Evolutionary conservation across 2,888 invertebrate species (phyloP).

Genomic region (Charanyca ferruginea): DNA sequence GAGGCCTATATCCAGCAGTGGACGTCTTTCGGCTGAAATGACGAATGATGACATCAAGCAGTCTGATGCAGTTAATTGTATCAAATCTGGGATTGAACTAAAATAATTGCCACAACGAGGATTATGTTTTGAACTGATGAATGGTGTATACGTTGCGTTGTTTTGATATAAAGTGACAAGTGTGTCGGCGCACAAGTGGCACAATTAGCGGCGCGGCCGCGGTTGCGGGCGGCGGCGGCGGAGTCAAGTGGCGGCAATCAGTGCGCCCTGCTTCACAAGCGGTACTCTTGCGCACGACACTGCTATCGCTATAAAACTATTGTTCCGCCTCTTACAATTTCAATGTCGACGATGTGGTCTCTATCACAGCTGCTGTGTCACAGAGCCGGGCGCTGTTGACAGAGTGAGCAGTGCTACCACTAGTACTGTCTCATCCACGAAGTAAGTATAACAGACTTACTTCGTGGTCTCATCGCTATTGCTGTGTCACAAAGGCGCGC

Average conservation of each 20-base stretch:
- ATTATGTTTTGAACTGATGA: background rate
- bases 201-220: conserved; percentile 60
- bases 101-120: background rate
- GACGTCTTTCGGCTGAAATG: no score
- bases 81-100: no score
- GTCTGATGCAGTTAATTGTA: no score
- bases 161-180: conserved; percentile 7
- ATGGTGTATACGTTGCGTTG: background rate
- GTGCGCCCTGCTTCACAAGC: conserved; percentile 49
- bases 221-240: conserved; percentile 31
- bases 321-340: no score
- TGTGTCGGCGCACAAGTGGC: conserved; percentile 49
- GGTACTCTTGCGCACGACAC: conserved; percentile 5
- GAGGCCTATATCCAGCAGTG: no score
- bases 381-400: background rate
- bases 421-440: no score
- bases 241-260: conserved; percentile 77
- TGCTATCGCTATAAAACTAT: conserved; percentile 2
- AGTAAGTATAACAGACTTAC: no score
- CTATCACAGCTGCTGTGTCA: background rate
- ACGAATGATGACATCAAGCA: no score
- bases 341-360: no score
- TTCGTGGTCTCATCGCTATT: no score
- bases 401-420: background rate
- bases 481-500: no score